Base-by-base conservation (phyloP, 2,113 vertebrate species). In the Mungos mungo region DNA sequence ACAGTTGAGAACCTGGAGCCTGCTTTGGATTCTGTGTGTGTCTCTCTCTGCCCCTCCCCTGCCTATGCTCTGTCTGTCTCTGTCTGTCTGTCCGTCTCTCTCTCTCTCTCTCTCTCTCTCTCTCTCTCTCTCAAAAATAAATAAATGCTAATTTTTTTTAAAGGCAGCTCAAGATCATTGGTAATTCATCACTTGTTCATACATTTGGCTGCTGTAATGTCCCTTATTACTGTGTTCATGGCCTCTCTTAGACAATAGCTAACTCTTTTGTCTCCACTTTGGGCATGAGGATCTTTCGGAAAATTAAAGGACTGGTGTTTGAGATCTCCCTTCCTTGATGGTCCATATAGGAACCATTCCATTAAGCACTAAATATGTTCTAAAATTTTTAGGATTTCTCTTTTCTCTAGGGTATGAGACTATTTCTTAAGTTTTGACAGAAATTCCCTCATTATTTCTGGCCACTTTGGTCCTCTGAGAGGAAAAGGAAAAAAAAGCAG, bases 261-360 rank as follows among this genome's bases (percentile, higher is more conserved):
- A 50, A 52, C 23, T 0, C 7, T 41, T 77, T 7, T 15, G 31
- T 31, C 38, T 63, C 41, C 33, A n/a, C 33, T 23, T 38, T 69
- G 19, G 68, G 25, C 14, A 15, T 0, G 14, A 60, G 1, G 41
- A 27, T 12, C 52, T 77, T 47, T 38, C 0, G 0, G 19, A 31
- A 54, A 85, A 18, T 45, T 54, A 18, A 47, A 1, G 1, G 21
- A n/a, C 29, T 41, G 8, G 21, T 41, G 7, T 57, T 63, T 57
- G 21, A 57, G 45, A 29, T 81, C 19, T 5, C 6, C 2, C 29
- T 27, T 5, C 4, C 6, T 6, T 1, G 3, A n/a, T 57, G 14
- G 27, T 27, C 21, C 25, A 13, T 7, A 21, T 35, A 23, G 4
- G 31, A 57, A 8, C 15, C 65, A 31, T 31, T 0, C 6, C 21